Base-by-base conservation (phyloP, 1,140 invertebrate genomes). In the Polypedilum vanderplanki region DNA sequence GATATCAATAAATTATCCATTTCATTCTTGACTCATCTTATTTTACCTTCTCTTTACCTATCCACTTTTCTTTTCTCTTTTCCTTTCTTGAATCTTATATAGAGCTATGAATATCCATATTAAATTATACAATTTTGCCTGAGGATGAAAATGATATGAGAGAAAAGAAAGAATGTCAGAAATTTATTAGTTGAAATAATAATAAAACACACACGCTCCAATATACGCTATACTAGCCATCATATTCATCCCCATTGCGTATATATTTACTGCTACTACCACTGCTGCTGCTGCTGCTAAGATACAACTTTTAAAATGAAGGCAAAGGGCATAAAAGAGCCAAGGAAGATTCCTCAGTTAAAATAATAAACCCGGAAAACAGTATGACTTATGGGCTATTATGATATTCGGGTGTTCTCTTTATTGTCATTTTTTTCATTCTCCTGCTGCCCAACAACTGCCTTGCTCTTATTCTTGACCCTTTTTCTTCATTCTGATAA, bases 151-250 rank as follows among this genome's bases (percentile, higher is more conserved):
- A 46, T 46, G 41, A 15, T 67, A 67, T 17, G 64, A 20, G 15
- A 70, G 17, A 3, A 70, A n/a, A 20, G 18, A 10, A 57, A 57
- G 18, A 70, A 18, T 70, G 65, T 70, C 18, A 70, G 65, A 70
- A 70, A 70, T 70, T 70, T 70, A 70, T 70, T 70, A 70, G 65
- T 20, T 70, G 65, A 70, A 70, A 70, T 70, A 70, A 70, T 70
- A 18, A 22, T 70, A 70, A 70, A 70, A 70, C 65, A 22, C 65
- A 70, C 65, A 70, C 65, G 65, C 20, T 70, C 7, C 20, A 33
- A 33, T 33, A 33, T 33, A 22, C 65, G 17, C 46, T 33, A n/a
- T 57, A 15, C 46, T 57, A 57, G 46, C 46, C 46, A 57, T 57
- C 46, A 33, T 33, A 33, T 33, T 33, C 24, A 57, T 57, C 46